These are phyloP conservation scores for Rhagonycha lutea DNA, from an alignment of 2,888 invertebrate genomes.

Conservation along the genomic window DNA sequence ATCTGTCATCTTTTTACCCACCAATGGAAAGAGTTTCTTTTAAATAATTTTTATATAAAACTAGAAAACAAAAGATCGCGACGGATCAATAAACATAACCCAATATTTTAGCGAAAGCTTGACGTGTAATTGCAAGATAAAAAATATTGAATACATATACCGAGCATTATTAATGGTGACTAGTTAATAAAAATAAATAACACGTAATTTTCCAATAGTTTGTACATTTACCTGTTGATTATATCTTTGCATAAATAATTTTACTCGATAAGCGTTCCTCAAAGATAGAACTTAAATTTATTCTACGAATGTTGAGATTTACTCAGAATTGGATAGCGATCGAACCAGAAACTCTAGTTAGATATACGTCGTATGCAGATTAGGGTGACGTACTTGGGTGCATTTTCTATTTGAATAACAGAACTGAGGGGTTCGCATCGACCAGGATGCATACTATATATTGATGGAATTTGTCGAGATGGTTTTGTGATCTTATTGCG, in stretches of 20 bases:
- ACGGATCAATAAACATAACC: neutral
- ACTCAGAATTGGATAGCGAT: conserved; percentile 20
- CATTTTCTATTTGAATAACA: conserved; percentile 22
- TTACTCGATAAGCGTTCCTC: neutral
- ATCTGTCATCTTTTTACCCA: conserved; percentile 39
- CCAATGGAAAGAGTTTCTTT: conserved; percentile 34
- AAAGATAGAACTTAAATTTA: conserved; percentile 12
- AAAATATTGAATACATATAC: neutral
- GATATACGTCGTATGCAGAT: conserved; percentile 21
- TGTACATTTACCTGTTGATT: neutral
- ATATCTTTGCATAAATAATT: neutral
- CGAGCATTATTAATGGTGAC: neutral
- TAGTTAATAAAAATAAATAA: neutral
- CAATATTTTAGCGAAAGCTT: neutral
- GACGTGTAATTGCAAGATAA: neutral
- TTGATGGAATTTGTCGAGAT: conserved; percentile 5
- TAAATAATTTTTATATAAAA: neutral
- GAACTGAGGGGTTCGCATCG: conserved; percentile 14
- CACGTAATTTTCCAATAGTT: neutral
- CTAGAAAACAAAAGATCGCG: neutral
- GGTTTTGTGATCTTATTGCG: neutral
- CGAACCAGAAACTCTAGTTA: conserved; percentile 16
- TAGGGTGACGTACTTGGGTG: conserved; percentile 21
- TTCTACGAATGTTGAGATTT: conserved; percentile 16
- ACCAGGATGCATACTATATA: conserved; percentile 7